Base-by-base conservation (phyloP, 2,113 vertebrate species). In the Triplophysa rosa region DNA sequence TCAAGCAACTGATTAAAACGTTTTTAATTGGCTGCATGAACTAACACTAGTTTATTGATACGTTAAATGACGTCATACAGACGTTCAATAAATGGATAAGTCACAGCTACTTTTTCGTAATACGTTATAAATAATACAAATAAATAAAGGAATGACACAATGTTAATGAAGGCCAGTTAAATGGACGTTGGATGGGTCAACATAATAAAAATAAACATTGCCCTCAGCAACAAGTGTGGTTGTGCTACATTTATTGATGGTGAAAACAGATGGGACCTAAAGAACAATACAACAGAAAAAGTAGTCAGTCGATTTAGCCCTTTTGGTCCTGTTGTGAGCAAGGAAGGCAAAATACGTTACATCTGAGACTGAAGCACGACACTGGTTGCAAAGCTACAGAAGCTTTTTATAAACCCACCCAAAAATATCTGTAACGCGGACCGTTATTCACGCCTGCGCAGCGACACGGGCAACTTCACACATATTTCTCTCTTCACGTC, bases 331-430 rank as follows among this genome's bases (percentile, higher is more conserved):
- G 10, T 54, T 56, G 11, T 4, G 19, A 23, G 29, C 1, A 4
- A 59, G 26, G 42, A 58, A 21, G 2, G 45, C 6, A 47, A 13
- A 19, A 3, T 19, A 58, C 3, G 29, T 29, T 29, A 4, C 23
- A 68, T 26, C 21, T 16, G 14, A 68, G 16, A 17, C 47, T 54
- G 26, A n/a, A 19, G 13, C 12, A 19, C 26, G 33, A 21, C 29
- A n/a, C 1, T 40, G 9, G 9, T 8, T 10, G 40, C 8, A 10
- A 42, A 42, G 40, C 40, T 42, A 2, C 67, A 13, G 2, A 58
- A 71, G 49, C 1, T 77, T 56, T 78, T 79, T 68, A 67, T 79
- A 75, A 79, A 69, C 33, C 63, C 40, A 24, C 26, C 59, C 29
- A 40, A 66, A 70, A 40, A 47, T 49, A 63, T 64, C 24, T 4